A percentile compares a stretch with the other conserved stretches of the same genome.
phyloP scores from a whole-genome alignment of 2,797 vertebrate species.

The Iguana delicatissima region DNA sequence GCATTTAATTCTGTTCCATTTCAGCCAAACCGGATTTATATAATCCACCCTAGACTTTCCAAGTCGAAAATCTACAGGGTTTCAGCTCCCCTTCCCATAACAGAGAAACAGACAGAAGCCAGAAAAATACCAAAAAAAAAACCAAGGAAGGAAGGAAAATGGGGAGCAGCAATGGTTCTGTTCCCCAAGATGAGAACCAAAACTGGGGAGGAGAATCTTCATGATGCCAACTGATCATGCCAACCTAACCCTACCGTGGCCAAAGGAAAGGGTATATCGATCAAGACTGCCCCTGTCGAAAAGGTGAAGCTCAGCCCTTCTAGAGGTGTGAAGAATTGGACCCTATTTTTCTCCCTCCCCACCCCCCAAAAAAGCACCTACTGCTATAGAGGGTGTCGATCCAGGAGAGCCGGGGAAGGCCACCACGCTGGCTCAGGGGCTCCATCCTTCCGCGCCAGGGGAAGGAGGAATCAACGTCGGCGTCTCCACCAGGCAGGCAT shows the following conservation, averaged over 20 bases:
- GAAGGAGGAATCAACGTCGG: constrained; percentile 39
- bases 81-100: neutral
- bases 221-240: no score
- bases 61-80: no score
- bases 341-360: neutral
- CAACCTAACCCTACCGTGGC: neutral
- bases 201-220: no score
- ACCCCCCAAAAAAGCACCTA: constrained; percentile 81
- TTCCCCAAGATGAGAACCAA: neutral
- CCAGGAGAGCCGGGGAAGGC: constrained; percentile 95
- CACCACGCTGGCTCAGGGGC: constrained; percentile 91
- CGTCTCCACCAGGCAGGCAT: constrained; percentile 70
- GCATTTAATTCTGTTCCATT: no score
- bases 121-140: neutral
- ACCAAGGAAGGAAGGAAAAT: no score
- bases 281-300: neutral
- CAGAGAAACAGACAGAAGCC: neutral
- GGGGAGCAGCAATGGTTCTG: neutral
- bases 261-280: neutral
- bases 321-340: no score
- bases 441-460: constrained; percentile 86
- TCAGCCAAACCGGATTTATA: neutral
- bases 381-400: constrained; percentile 99
- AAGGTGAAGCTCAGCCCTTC: no score
- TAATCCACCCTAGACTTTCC: neutral